Percentiles rank a stretch among this genome's conserved stretches.
phyloP scores from a whole-genome alignment of 2,888 invertebrate genomes.

The Camptogramma bilineatum region DNA sequence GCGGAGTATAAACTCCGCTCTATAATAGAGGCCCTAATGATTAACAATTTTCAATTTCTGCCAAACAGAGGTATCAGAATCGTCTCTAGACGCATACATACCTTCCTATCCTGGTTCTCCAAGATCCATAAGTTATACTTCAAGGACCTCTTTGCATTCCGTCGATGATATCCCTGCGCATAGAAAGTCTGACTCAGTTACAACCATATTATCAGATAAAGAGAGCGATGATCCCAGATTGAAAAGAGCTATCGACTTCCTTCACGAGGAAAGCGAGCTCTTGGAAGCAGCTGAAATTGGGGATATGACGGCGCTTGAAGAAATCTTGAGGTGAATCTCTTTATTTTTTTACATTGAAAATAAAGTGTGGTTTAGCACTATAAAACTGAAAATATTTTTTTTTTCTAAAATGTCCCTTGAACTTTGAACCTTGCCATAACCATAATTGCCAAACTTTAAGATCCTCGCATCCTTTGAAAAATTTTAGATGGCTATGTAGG shows the following conservation, averaged over 20 bases:
- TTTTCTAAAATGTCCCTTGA: neutral
- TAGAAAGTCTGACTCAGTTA: neutral
- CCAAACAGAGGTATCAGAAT: conserved; percentile 60
- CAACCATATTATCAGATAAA: neutral
- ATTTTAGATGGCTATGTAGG: too few relatives aligned
- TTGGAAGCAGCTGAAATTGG: conserved; percentile 70
- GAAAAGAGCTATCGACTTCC: conserved; percentile 57
- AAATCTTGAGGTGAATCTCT: conserved; percentile 56
- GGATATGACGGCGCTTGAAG: conserved; percentile 53
- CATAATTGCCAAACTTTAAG: too few relatives aligned
- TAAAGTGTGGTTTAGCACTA: too few relatives aligned
- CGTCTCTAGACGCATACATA: conserved; percentile 57
- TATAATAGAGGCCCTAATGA: too few relatives aligned
- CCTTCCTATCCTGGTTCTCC: conserved; percentile 63
- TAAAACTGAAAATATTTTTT: neutral
- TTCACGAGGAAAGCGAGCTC: conserved; percentile 64
- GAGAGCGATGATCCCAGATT: conserved; percentile 28
- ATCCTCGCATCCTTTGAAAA: too few relatives aligned
- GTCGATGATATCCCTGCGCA: conserved; percentile 13
- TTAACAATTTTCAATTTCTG: conserved; percentile 33
- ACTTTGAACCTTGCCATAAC: too few relatives aligned
- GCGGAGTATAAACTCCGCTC: too few relatives aligned
- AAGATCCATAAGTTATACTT: conserved; percentile 47
- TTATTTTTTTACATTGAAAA: too few relatives aligned
- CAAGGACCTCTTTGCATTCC: conserved; percentile 38